Percentiles rank a stretch among this genome's conserved stretches.
These are phyloP conservation scores for Varanus komodoensis DNA, from an alignment of 2,113 vertebrate species.

Conservation along the genomic window DNA sequence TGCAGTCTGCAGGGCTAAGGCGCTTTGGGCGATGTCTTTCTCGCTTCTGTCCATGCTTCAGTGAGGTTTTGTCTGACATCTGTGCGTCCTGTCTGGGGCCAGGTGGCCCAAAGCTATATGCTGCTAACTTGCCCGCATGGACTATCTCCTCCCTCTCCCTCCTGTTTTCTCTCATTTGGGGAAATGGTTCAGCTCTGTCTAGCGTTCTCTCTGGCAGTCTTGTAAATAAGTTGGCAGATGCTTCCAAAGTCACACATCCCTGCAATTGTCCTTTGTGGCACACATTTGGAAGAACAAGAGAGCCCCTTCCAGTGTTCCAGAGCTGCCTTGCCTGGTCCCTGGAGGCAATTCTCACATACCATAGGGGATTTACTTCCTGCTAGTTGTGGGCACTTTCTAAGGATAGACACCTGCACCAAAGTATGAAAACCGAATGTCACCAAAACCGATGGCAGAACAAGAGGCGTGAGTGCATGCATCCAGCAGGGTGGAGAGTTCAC, in stretches of 20 bases:
- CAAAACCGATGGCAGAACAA: fast-evolving
- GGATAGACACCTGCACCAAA: too few relatives aligned
- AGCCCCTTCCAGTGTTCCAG: neutral
- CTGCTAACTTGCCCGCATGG: fast-evolving
- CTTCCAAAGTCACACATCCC: neutral
- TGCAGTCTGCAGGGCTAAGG: neutral
- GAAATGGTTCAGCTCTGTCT: fast-evolving
- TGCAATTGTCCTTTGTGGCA: neutral
- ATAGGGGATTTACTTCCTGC: neutral
- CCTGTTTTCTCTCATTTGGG: neutral
- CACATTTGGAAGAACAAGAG: too few relatives aligned
- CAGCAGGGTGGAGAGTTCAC: too few relatives aligned
- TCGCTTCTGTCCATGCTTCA: fast-evolving
- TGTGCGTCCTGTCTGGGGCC: neutral
- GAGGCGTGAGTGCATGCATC: neutral
- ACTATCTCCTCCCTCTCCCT: neutral
- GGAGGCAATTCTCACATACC: neutral
- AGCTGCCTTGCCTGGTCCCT: neutral
- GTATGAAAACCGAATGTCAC: neutral
- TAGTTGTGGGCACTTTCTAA: neutral
- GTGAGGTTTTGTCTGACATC: neutral
- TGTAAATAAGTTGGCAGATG: neutral
- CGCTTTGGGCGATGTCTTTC: neutral
- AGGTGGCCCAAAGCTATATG: fast-evolving
- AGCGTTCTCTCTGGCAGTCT: neutral